Evolutionary conservation across 92 coral and sea anemone species (phyloP).

Genomic region (Epizoanthus ramosus): DNA sequence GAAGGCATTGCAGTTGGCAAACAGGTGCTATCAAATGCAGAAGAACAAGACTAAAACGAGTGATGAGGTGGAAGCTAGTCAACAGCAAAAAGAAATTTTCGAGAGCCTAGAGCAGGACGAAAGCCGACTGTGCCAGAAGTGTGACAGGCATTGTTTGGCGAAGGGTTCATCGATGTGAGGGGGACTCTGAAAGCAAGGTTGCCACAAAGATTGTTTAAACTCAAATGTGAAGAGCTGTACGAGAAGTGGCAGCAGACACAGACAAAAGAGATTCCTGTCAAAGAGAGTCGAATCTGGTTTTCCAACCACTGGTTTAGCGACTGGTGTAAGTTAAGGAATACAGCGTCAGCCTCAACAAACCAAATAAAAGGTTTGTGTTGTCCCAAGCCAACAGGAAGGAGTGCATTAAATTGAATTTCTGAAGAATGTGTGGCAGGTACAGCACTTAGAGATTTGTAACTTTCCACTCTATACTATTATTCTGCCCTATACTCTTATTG

Average conservation of each 20-base stretch:
- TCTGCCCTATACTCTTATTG: too few species aligned
- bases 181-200: constrained; percentile 38
- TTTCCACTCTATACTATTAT: too few species aligned
- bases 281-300: constrained; percentile 5
- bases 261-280: constrained; percentile 28
- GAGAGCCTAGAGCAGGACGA: constrained; percentile 40
- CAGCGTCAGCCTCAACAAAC: neutral
- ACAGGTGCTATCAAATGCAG: too few species aligned
- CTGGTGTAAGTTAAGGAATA: constrained; percentile 40
- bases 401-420: constrained; percentile 9
- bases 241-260: constrained; percentile 30
- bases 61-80: constrained; percentile 26
- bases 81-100: constrained; percentile 3
- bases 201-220: constrained; percentile 23
- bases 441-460: neutral
- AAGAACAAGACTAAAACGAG: constrained; percentile 8
- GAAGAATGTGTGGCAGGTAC: constrained; percentile 24
- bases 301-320: constrained; percentile 24
- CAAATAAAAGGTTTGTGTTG: constrained; percentile 16
- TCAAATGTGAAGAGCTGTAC: constrained; percentile 42
- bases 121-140: constrained; percentile 28
- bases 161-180: constrained; percentile 32
- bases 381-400: neutral
- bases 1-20: too few species aligned
- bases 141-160: constrained; percentile 27